Base-by-base conservation (phyloP, 2,113 vertebrate genomes). In the Craseonycteris thonglongyai region DNA sequence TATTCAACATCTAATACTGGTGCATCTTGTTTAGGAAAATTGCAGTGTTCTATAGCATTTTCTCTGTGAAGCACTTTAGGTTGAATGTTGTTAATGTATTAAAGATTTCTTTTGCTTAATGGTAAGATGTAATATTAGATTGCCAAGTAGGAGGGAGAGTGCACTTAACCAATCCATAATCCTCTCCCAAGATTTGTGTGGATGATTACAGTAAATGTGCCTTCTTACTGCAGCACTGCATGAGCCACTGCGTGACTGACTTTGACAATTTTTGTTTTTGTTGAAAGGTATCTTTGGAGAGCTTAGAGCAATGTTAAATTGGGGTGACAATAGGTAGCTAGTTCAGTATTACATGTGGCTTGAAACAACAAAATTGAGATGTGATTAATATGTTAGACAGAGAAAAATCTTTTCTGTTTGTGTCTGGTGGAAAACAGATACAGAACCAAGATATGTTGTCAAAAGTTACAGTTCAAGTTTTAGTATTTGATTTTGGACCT, bases 91-190 rank as follows among this genome's bases (percentile, higher is more conserved):
- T 79, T 97, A 66, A 92, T 95, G 28, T 94, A 72, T 96, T 92
- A 93, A 88, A 97, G 96, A 94, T 94, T 91, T 75, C 90, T 58
- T 95, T 90, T 49, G 22, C 65, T 76, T 95, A 89, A 95, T 47
- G 78, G 33, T 82, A 81, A 85, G 49, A 80, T 35, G 69, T 9
- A 90, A n/a, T 22, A 40, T 51, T 96, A 86, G 88, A 51, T 33
- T 98, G 93, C 54, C 83, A 97, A 95, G 35, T 74, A 35, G 4
- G 33, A 42, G 47, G 68, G 95, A 56, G 63, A 90, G n/a, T 87
- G 80, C 87, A 10, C 63, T 93, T 72, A 69, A 85, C 47, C 68
- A 93, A 95, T 95, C 86, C 63, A 92, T 75, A 74, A 92, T 42
- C 26, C 63, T 86, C 54, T 68, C 18, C 12, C n/a, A 71, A 87